Evolutionary conservation across 2,888 invertebrate species (phyloP).

Genomic region (Electrophaes corylata): DNA sequence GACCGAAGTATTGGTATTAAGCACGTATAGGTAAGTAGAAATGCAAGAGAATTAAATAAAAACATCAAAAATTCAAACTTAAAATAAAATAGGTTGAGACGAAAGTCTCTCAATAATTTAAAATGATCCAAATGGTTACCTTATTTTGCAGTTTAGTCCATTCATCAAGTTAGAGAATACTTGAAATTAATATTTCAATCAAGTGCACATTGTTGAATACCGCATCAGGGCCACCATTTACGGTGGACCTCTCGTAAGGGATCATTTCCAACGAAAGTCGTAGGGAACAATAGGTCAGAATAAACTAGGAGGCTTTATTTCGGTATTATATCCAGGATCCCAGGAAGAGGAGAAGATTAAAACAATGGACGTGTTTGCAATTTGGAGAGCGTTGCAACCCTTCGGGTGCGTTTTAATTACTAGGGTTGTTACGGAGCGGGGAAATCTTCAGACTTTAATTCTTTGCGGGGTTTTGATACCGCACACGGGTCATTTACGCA

Average conservation of each 20-base stretch:
- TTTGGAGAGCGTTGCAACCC: slow-evolving; percentile 78
- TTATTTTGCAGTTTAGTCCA: too few relatives aligned
- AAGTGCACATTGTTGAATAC: slow-evolving; percentile 62
- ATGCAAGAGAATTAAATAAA: too few relatives aligned
- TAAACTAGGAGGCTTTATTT: slow-evolving; percentile 57
- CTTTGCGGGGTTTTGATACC: slow-evolving; percentile 51
- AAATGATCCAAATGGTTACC: too few relatives aligned
- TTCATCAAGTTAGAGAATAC: slow-evolving; percentile 41
- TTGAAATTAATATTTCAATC: slow-evolving; percentile 76
- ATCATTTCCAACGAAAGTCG: slow-evolving; percentile 32
- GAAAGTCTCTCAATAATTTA: too few relatives aligned
- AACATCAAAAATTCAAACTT: too few relatives aligned
- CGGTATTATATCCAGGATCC: slow-evolving; percentile 69
- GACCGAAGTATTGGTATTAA: too few relatives aligned
- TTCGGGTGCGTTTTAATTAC: slow-evolving; percentile 82
- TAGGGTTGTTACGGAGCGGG: slow-evolving; percentile 62
- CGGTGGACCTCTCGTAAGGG: slow-evolving; percentile 44
- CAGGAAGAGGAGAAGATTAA: slow-evolving; percentile 71
- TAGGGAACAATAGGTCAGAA: slow-evolving; percentile 45
- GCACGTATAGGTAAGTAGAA: too few relatives aligned
- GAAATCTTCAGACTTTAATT: slow-evolving; percentile 64
- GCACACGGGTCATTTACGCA: slow-evolving; percentile 55
- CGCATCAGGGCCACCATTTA: slow-evolving; percentile 52
- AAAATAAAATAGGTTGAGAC: too few relatives aligned
- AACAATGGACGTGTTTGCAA: slow-evolving; percentile 82